Base-by-base conservation (phyloP, 2,888 invertebrate species). In the Muschampia plurimacula region DNA sequence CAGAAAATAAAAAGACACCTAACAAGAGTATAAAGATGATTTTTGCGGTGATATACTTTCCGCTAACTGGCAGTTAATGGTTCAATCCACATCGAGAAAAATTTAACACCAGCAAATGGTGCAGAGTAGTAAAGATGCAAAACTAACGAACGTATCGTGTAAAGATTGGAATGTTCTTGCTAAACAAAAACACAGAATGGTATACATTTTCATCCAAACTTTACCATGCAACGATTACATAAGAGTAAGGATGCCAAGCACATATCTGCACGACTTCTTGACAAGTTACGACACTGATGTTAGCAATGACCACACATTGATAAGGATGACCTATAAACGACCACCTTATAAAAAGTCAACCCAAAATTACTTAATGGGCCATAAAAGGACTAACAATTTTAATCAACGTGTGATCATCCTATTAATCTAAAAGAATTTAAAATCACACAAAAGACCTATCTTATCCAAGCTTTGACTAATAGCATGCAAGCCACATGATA, bases 251-350 rank as follows among this genome's bases (percentile, higher is more conserved):
- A 71, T 66, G 60, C 32, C 49, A 32, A 36, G 28, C 52, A 62
- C 28, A 69, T 28, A 60, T 59, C 28, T n/a, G 39, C 46, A 64
- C 55, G 49, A 28, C 10, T 52, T 64, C 46, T 39, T 39, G 28
- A 52, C 71, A 71, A 36, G 52, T 71, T 66, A 39, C 66, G 28
- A 66, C 71, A 66, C 36, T 57, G 41, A 12, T 67, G 44, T 67
- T 12, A 59, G 59, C 67, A 67, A 28, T 46, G 57, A 65, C 46
- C 55, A 59, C 57, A 70, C 41, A 57, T 13, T 46, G 46, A 64
- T 65, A 70, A 70, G 44, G 39, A 2, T 65, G 15, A 57, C 70
- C 64, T 44, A 49, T 32, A 63, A 65, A 46, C 22, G 28, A 60
- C 28, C 13, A 36, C 13, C 39, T 62, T 62, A 39, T 39, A 39